Evolutionary conservation across 2,888 invertebrate species (phyloP), one percentile per base, ranked within the genome.

Genomic region (Macrostomum cliftonense): DNA sequence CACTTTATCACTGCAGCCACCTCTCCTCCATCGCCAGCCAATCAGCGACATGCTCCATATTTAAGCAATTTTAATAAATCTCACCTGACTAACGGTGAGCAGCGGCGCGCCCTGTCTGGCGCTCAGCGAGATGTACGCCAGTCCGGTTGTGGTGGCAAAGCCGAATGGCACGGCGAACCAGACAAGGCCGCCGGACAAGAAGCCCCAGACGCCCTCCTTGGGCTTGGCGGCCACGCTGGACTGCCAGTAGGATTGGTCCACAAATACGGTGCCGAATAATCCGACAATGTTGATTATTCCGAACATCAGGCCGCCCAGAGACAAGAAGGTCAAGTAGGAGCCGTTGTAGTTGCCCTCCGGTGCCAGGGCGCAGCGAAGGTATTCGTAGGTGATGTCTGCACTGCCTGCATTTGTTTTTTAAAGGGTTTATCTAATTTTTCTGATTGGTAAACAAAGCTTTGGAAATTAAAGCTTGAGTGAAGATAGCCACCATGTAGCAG

Each of bases 241-340:
- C 54, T 69, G 68, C 68, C 68, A 68, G 37, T 66, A 69, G 1
- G 68, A 63, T 54, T 68, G 67, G 56, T 68, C 68, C 42, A 67
- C 65, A 53, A 68, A 68, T 12, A 59, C 61, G 14, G 60, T 60
- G 2, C 62, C 61, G 47, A 63, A 60, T 42, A 61, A 59, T 64
- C 68, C 65, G 12, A 68, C 62, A 40, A 68, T 59, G 50, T 68
- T 69, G 50, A 69, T 70, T 28, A 70, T 54, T 4, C 70, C 70
- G 54, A 70, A 70, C 58, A 67, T 61, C 12, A 70, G 56, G 4
- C 67, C 68, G 12, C 61, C 57, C 37, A 58, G 46, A 1, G 69
- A 70, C 17, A 61, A 43, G 37, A 71, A 59, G 12, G 70, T 70
- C 14, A 69, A 56, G 49, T 58, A 68, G 48, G 65, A 65, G 16